These are phyloP conservation scores for Sebastes iracundus DNA, from an alignment of 2,797 vertebrate genomes.

Conservation along the genomic window DNA sequence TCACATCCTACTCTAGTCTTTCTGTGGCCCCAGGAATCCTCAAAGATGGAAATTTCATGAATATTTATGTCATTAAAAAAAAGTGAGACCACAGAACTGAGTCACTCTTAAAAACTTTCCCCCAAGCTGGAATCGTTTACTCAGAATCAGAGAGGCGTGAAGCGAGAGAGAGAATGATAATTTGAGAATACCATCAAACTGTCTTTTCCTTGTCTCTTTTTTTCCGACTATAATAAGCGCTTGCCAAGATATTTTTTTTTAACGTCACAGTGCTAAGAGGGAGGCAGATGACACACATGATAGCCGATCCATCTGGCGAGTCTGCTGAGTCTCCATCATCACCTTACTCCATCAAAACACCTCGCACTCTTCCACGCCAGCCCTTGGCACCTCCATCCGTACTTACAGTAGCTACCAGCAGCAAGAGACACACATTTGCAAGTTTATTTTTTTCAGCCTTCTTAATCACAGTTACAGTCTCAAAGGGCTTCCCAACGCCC, in stretches of 20 bases:
- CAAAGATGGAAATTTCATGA: background rate
- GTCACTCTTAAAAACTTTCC: background rate
- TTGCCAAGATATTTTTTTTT: background rate
- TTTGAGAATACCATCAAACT: background rate
- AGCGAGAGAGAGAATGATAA: background rate
- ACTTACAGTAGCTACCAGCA: conserved; percentile 1
- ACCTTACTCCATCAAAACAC: conserved; percentile 13
- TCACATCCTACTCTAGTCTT: background rate
- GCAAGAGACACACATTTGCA: conserved; percentile 17
- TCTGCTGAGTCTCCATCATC: conserved; percentile 16
- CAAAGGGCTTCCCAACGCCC: conserved; percentile 33
- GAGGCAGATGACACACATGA: conserved; percentile 4
- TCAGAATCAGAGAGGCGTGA: background rate
- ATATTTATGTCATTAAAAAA: background rate
- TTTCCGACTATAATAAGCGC: background rate
- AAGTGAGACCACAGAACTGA: background rate
- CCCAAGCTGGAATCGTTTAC: background rate
- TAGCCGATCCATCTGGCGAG: conserved; percentile 13
- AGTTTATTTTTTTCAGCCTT: conserved; percentile 22
- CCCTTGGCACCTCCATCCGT: background rate
- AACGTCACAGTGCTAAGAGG: background rate
- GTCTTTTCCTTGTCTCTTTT: background rate
- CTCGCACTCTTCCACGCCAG: background rate
- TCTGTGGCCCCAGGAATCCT: background rate
- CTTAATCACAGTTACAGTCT: conserved; percentile 39